Conservation (phyloP, 2,888 invertebrate genomes). For the Merodon equestris region DNA sequence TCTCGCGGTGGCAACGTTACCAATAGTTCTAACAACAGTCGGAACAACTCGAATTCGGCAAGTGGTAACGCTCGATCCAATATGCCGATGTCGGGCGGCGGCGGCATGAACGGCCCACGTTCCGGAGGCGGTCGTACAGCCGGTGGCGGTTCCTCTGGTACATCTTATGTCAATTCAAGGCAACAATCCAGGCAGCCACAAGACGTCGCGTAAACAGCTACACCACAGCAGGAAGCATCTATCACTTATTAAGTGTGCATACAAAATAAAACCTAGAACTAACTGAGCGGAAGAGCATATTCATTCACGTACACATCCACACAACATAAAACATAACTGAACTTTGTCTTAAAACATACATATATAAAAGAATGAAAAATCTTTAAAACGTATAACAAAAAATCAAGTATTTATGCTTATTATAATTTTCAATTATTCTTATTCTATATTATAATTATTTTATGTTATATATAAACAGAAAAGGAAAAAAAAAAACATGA, state of each 20-base stretch:
- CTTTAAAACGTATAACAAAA: slow-evolving; percentile 65
- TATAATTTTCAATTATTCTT: slow-evolving; percentile 71
- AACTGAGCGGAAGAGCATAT: slow-evolving; percentile 63
- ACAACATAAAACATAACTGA: slow-evolving; percentile 64
- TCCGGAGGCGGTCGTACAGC: slow-evolving; percentile 49
- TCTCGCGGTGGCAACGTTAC: slow-evolving; percentile 73
- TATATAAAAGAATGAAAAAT: slow-evolving; percentile 44
- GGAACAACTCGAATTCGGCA: slow-evolving; percentile 55
- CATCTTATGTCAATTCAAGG: slow-evolving; percentile 74
- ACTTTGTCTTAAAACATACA: slow-evolving; percentile 60
- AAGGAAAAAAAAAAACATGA: slow-evolving; percentile 50
- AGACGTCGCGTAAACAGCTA: slow-evolving; percentile 60
- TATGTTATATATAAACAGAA: slow-evolving; percentile 69
- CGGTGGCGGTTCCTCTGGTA: slow-evolving; percentile 66
- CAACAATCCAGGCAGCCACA: slow-evolving; percentile 69
- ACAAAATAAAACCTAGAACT: slow-evolving; percentile 43
- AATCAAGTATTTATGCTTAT: slow-evolving; percentile 70
- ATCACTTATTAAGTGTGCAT: slow-evolving; percentile 37
- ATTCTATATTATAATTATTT: slow-evolving; percentile 70
- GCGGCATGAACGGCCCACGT: slow-evolving; percentile 68
- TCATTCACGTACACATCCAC: slow-evolving; percentile 59
- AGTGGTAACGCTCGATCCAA: slow-evolving; percentile 70
- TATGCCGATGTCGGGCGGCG: slow-evolving; percentile 72
- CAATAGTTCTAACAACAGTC: slow-evolving; percentile 51
- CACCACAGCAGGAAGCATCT: slow-evolving; percentile 53